Percentiles rank a stretch among this genome's conserved stretches.
Evolutionary conservation across 2,797 vertebrate species (phyloP).

Genomic region (Microctenopoma stevenorrisi): DNA sequence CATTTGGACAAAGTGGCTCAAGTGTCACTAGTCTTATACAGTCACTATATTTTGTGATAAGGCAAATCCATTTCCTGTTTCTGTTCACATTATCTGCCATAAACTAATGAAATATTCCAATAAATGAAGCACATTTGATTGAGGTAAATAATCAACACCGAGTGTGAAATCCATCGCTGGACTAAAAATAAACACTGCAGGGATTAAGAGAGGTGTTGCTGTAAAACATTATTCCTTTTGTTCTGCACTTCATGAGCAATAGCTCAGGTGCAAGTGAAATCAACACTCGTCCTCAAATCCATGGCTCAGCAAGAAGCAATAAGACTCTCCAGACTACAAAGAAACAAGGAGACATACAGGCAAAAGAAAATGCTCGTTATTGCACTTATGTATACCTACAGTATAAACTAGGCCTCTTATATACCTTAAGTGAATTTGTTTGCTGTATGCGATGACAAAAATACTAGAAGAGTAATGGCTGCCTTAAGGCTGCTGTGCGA

Average conservation of each 20-base stretch:
- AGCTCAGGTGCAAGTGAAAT: slow-evolving; percentile 2
- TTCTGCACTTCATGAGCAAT: background rate
- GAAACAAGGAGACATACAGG: background rate
- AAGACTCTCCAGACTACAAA: background rate
- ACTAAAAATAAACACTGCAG: background rate
- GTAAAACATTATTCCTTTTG: background rate
- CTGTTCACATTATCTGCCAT: background rate
- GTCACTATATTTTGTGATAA: background rate
- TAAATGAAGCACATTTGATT: background rate
- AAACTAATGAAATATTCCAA: background rate
- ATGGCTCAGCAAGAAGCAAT: background rate
- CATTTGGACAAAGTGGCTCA: background rate
- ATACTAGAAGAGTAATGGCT: slow-evolving; percentile 2
- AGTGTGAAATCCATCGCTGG: background rate
- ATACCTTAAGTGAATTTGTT: background rate
- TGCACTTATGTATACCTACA: background rate
- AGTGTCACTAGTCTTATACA: background rate
- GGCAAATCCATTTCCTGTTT: background rate
- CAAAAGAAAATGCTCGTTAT: background rate
- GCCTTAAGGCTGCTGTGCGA: background rate
- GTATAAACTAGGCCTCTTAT: background rate
- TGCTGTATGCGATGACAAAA: background rate
- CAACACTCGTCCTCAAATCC: slow-evolving; percentile 1
- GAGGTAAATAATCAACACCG: background rate
- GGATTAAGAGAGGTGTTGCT: background rate